These are phyloP conservation scores for Fratercula arctica DNA, from an alignment of 2,797 vertebrate species.

Conservation along the genomic window DNA sequence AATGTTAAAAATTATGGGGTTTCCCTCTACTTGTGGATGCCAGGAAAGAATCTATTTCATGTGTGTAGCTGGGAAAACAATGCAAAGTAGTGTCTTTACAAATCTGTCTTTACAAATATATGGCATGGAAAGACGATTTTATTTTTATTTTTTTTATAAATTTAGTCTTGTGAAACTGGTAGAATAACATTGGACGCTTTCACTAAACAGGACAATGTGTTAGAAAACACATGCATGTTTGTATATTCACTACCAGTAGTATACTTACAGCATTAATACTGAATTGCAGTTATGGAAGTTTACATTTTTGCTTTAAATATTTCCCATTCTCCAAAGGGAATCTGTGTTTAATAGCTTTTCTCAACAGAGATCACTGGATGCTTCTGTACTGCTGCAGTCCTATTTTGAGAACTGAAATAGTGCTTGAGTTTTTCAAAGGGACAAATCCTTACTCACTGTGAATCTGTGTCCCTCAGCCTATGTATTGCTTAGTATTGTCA, in stretches of 20 bases:
- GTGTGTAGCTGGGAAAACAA: conserved; percentile 34
- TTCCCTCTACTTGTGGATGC: background rate
- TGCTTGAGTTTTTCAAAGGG: background rate
- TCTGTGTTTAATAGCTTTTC: background rate
- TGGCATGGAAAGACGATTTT: background rate
- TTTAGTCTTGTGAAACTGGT: background rate
- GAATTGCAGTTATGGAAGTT: background rate
- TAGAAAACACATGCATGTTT: background rate
- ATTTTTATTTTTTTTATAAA: background rate
- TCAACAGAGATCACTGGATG: background rate
- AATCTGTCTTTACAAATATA: background rate
- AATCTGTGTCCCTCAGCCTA: background rate
- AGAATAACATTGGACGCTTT: background rate
- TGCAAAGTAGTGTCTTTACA: background rate
- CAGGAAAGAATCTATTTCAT: conserved; percentile 16
- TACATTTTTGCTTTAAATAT: background rate
- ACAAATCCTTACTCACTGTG: background rate
- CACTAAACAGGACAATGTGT: background rate
- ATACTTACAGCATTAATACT: background rate
- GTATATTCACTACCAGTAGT: background rate
- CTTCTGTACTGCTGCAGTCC: background rate
- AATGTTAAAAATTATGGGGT: conserved; percentile 33
- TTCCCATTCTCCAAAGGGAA: background rate
- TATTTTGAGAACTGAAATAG: background rate
- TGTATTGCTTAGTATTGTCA: background rate